Conservation (phyloP, 2,113 vertebrate species). For the Siniperca chuatsi region DNA sequence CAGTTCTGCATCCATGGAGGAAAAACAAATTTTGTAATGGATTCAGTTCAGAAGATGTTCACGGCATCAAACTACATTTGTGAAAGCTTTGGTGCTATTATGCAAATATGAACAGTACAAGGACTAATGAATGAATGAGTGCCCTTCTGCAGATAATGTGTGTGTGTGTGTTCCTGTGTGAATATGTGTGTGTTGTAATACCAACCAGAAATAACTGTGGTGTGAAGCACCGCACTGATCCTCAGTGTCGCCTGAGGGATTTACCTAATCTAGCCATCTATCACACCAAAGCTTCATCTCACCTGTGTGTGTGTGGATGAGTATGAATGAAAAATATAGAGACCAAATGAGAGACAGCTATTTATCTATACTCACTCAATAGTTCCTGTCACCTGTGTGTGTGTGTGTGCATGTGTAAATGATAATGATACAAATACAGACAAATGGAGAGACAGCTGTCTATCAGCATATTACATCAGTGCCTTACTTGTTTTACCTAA, state of each 20-base stretch:
- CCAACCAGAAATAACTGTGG: conserved; percentile 33
- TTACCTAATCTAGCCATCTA: conserved; percentile 59
- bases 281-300: conserved; percentile 46
- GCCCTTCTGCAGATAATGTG: conserved; percentile 23
- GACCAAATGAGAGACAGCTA: not conserved
- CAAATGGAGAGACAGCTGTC: not conserved
- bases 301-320: conserved; percentile 20
- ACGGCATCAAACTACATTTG: conserved; percentile 12
- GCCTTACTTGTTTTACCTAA: not conserved
- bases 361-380: not conserved
- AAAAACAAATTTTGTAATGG: conserved; percentile 18
- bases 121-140: conserved; percentile 47
- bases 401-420: conserved; percentile 6
- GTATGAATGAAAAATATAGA: not conserved
- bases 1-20: conserved; percentile 10
- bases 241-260: conserved; percentile 53
- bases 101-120: conserved; percentile 49
- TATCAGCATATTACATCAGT: not conserved
- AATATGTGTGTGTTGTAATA: conserved; percentile 23
- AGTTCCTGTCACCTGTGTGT: not conserved
- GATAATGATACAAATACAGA: conserved; percentile 4
- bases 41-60: conserved; percentile 26
- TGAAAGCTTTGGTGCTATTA: conserved; percentile 42
- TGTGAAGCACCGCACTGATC: conserved; percentile 63
- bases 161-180: not conserved